Base-by-base conservation (phyloP, 1,140 invertebrate species). In the Papilio glaucus region DNA sequence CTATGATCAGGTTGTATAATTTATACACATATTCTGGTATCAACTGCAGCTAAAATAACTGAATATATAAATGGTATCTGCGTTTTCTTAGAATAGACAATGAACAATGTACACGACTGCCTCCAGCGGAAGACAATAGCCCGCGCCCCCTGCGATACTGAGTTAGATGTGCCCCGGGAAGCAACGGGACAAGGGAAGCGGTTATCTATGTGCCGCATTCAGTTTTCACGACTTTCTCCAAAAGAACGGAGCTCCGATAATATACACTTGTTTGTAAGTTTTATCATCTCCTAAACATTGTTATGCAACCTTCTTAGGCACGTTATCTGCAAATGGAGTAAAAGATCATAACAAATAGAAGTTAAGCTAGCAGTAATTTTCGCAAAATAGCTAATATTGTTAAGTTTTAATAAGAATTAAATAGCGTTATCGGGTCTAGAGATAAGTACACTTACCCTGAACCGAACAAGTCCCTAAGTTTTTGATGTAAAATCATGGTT, bases 61-160 rank as follows among this genome's bases (percentile, higher is more conserved):
- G 21, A 62, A 67, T 73, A 72, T 82, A 80, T 78, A 77, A 77
- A 77, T 75, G 65, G 72, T 75, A 76, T 78, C 71, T 75, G 74
- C 70, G 39, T 82, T 86, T 83, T 78, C 78, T 81, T 38, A 41
- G 83, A 77, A 83, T 81, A 85, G 81, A 88, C 87, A 89, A 89
- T 89, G 80, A 79, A 90, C 86, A 90, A 87, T 86, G 85, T 72
- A 74, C 82, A 82, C 78, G 78, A 82, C 72, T 70, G 85, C 84
- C 79, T 73, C 70, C 72, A n/a, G n/a, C n/a, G 70, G 83, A 49
- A 77, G 82, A 88, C 86, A 87, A 87, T 85, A 78, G 82, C 79
- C 79, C 75, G 77, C 72, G 65, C 73, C 73, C 68, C 65, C 74
- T 67, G 61, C 71, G 79, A 78, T 78, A 74, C 39, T 76, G 71